phyloP scores from a whole-genome alignment of 2,113 vertebrate species.

The Rhabdomys dilectus region DNA sequence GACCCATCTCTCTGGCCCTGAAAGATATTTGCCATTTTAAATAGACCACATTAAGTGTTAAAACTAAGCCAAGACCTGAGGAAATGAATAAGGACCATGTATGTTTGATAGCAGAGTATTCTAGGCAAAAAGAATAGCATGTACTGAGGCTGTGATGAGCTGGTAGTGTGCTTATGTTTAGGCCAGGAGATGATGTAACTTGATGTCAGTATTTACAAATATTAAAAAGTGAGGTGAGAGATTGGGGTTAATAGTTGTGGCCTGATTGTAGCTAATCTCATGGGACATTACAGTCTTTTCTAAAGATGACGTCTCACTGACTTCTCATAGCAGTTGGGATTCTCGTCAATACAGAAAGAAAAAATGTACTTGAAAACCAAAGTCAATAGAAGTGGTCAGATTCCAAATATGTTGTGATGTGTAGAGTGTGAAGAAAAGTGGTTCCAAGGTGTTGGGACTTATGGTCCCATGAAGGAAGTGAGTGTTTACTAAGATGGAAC shows the following conservation, averaged over 20 bases:
- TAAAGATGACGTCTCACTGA: not conserved
- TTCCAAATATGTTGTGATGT: not conserved
- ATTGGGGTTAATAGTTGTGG: not conserved
- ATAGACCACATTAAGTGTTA: not conserved
- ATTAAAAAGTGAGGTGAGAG: conserved; percentile 6
- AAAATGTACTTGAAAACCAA: not conserved
- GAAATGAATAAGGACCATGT: not conserved
- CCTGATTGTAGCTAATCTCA: not conserved
- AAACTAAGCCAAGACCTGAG: not conserved
- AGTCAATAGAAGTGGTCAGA: not conserved
- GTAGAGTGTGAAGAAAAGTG: not conserved
- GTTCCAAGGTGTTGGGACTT: not conserved
- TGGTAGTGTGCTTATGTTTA: not conserved
- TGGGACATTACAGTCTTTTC: not conserved
- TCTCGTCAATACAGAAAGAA: not conserved
- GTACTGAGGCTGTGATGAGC: not conserved
- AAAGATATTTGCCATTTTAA: not conserved
- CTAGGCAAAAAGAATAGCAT: not conserved
- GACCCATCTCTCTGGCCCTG: not conserved
- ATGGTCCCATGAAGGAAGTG: not conserved
- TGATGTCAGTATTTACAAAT: not conserved
- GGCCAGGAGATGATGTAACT: not conserved
- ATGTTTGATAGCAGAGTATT: not conserved
- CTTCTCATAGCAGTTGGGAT: not conserved
- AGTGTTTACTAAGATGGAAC: not conserved